These are phyloP conservation scores for Scomber japonicus DNA, from an alignment of 2,113 vertebrate genomes.

Conservation along the genomic window DNA sequence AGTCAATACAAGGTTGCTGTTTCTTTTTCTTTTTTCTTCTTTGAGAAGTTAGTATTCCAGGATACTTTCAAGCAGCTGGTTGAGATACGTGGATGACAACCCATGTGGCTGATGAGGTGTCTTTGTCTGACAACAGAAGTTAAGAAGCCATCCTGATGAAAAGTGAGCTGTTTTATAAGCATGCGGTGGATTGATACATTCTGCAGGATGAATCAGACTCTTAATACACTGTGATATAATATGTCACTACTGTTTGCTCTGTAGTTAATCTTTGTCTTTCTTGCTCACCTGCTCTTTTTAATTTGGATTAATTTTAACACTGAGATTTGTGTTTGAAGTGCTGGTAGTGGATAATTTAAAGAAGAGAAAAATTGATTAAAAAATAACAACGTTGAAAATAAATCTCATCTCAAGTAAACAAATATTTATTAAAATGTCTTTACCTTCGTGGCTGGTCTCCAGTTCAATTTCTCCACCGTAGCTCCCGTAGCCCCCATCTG, in stretches of 20 bases:
- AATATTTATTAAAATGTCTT: not conserved
- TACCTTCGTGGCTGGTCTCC: constrained; percentile 89
- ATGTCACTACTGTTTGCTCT: constrained; percentile 1
- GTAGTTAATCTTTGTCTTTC: constrained; percentile 27
- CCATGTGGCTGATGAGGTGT: constrained; percentile 11
- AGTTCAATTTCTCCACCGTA: constrained; percentile 89
- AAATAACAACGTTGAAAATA: not conserved
- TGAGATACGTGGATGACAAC: constrained; percentile 35
- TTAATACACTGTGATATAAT: constrained; percentile 20
- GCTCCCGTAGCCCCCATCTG: constrained; percentile 86
- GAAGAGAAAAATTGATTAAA: too few relatives aligned
- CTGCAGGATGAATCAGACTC: constrained; percentile 28
- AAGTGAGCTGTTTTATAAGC: constrained; percentile 42
- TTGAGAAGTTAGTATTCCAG: constrained; percentile 27
- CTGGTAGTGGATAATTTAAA: too few relatives aligned
- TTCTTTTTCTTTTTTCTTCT: not conserved
- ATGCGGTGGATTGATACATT: constrained; percentile 42
- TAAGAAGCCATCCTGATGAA: constrained; percentile 36
- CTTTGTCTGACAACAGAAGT: constrained; percentile 41
- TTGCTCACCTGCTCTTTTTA: constrained; percentile 14
- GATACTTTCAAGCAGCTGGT: constrained; percentile 17
- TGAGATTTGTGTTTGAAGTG: not conserved
- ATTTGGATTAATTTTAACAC: constrained; percentile 13
- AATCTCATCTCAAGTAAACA: not conserved
- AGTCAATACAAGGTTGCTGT: not conserved